These are phyloP conservation scores for Melitaea athalia DNA, from an alignment of 2,888 invertebrate species.

Conservation along the genomic window DNA sequence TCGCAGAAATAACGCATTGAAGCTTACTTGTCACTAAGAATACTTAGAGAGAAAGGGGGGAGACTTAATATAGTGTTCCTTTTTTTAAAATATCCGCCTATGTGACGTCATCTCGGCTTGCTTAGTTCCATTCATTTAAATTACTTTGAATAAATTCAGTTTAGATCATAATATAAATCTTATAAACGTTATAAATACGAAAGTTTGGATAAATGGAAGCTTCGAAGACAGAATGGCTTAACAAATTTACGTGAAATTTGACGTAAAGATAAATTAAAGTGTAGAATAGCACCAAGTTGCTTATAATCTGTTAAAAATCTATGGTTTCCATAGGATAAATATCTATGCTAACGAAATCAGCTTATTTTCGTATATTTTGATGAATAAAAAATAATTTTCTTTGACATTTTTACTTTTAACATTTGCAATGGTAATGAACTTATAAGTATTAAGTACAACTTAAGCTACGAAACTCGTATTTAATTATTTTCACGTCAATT, in stretches of 20 bases:
- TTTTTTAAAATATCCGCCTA: conserved; percentile 5
- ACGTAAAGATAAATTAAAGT: not conserved
- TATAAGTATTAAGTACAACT: conserved; percentile 17
- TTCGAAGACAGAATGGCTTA: too few relatives aligned
- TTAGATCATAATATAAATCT: too few relatives aligned
- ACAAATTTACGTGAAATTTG: not conserved
- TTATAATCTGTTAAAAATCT: not conserved
- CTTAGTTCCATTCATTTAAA: not conserved
- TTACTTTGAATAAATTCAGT: not conserved
- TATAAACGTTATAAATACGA: too few relatives aligned
- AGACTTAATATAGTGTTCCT: conserved; percentile 22
- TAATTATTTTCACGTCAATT: conserved; percentile 36
- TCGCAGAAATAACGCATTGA: conserved; percentile 70
- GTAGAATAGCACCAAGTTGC: not conserved
- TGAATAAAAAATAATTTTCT: not conserved
- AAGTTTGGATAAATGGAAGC: too few relatives aligned
- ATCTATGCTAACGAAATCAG: too few relatives aligned
- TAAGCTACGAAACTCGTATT: conserved; percentile 20
- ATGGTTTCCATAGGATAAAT: too few relatives aligned
- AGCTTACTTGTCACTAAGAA: conserved; percentile 42
- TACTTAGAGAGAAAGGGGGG: too few relatives aligned
- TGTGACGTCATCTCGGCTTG: conserved; percentile 14
- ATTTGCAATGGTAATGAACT: conserved; percentile 15
- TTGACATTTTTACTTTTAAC: not conserved
- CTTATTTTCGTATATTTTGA: too few relatives aligned